Base-by-base conservation (phyloP, 92 coral and sea anemone species). In the Phenganax stokvisi region DNA sequence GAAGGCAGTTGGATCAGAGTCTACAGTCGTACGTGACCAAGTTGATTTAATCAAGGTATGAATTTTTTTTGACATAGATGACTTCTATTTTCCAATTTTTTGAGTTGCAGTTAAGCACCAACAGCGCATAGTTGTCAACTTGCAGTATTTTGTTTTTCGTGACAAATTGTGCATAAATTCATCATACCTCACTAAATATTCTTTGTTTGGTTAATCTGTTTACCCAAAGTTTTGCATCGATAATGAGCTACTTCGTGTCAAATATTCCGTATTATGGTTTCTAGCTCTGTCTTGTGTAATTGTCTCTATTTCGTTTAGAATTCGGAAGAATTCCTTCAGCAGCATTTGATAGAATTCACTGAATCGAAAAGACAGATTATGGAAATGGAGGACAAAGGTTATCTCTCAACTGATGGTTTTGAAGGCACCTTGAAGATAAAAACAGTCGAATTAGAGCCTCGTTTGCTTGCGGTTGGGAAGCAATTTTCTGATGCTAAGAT, bases 301-400 rank as follows among this genome's bases (percentile, higher is more conserved):
- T 76, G 71, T 73, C 1, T 52, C 25, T 1, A 54, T n/a, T 58
- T 73, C 31, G 6, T 61, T 12, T 59, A 79, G 83, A 30, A 64
- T n/a, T 79, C 83, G 3, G 83, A 79, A 15, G 31, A n/a, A 17
- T 47, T 6, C 74, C 74, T 79, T 17, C 73, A 79, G 12, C 44
- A 64, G 16, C 83, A 79, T 56, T 16, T 79, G 17, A 0, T 52
- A 53, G 83, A 79, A 7, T 79, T 79, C 65, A 73, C 63, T 2
- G 74, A 64, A 51, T 44, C 83, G 16, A 79, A 51, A 12, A 10
- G 69, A 27, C 83, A 79, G n/a, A 63, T 79, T 51, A 12, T 65
- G 0, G 83, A 79, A 27, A 79, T 79, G 83, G 83, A 79, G 17
- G 83, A 79, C 60, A 79, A 79, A 11, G 83, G 83, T 15, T 79